Evolutionary conservation across 2,797 vertebrate genomes (phyloP).

Genomic region (Schizopygopsis malacanthus): DNA sequence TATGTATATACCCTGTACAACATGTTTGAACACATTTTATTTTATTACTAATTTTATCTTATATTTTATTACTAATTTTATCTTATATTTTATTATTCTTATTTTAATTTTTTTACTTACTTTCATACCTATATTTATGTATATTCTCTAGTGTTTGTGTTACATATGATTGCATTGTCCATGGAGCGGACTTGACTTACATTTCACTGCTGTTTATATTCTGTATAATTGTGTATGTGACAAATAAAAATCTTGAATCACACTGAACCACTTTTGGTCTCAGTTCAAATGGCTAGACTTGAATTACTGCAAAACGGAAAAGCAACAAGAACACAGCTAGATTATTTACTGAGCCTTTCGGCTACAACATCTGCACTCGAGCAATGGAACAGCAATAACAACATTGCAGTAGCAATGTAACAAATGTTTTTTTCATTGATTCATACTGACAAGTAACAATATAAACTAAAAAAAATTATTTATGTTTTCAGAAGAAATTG

Average conservation of each 20-base stretch:
- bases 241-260: background rate
- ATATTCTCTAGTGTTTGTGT: too few species aligned
- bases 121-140: too few species aligned
- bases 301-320: conserved; percentile 47
- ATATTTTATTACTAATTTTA: too few species aligned
- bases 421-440: background rate
- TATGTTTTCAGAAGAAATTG: background rate
- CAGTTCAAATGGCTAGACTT: conserved; percentile 47
- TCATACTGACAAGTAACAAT: background rate
- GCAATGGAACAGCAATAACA: background rate
- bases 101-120: too few species aligned
- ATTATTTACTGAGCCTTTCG: conserved; percentile 5
- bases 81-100: too few species aligned
- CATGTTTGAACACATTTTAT: too few species aligned
- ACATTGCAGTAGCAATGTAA: background rate
- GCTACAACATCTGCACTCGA: background rate
- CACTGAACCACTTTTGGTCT: conserved; percentile 25
- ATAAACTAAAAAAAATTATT: background rate
- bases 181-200: too few species aligned
- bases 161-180: too few species aligned
- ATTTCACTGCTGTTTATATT: too few species aligned
- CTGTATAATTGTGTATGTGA: too few species aligned
- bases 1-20: too few species aligned
- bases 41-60: too few species aligned
- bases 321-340: conserved; percentile 5